Percentiles rank a stretch among this genome's conserved stretches.
Evolutionary conservation across 53 echinoderm and acorn worm genomes (phyloP).

Genomic region (Astropecten irregularis): DNA sequence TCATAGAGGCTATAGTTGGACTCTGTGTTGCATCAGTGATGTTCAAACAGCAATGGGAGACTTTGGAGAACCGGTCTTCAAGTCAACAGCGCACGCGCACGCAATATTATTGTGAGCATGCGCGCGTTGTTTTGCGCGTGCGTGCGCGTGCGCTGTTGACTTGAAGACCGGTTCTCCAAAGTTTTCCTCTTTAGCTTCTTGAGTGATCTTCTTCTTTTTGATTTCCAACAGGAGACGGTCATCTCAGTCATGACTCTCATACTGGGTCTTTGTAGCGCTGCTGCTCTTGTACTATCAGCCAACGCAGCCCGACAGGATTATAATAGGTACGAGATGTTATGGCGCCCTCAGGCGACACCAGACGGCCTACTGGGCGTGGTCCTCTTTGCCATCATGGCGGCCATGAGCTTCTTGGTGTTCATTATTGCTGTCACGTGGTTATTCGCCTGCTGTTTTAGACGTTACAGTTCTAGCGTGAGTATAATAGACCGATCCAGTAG

Average conservation of each 20-base stretch:
- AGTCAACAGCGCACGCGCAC: too few relatives aligned
- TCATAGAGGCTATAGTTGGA: too few relatives aligned
- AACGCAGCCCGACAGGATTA: conserved; percentile 42
- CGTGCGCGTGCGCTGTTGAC: too few relatives aligned
- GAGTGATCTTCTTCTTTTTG: too few relatives aligned
- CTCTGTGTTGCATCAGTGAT: too few relatives aligned
- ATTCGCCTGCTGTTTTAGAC: conserved; percentile 26
- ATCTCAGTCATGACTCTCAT: conserved; percentile 13
- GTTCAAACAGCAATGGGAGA: too few relatives aligned
- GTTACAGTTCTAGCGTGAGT: not conserved
- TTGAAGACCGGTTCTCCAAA: too few relatives aligned
- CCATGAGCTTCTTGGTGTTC: conserved; percentile 29
- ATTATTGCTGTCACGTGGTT: conserved; percentile 32
- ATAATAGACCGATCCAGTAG: too few relatives aligned
- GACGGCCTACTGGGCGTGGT: conserved; percentile 46
- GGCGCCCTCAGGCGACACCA: conserved; percentile 23
- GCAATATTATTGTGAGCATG: too few relatives aligned
- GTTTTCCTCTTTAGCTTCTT: too few relatives aligned
- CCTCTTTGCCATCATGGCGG: conserved; percentile 46
- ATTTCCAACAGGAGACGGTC: conserved; percentile 19
- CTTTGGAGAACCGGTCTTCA: too few relatives aligned
- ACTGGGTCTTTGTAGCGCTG: not conserved
- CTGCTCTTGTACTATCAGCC: conserved; percentile 33
- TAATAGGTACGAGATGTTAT: conserved; percentile 8
- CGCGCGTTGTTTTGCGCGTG: too few relatives aligned